Conservation (phyloP, 2,888 invertebrate species). For the Ectemnius continuus region DNA sequence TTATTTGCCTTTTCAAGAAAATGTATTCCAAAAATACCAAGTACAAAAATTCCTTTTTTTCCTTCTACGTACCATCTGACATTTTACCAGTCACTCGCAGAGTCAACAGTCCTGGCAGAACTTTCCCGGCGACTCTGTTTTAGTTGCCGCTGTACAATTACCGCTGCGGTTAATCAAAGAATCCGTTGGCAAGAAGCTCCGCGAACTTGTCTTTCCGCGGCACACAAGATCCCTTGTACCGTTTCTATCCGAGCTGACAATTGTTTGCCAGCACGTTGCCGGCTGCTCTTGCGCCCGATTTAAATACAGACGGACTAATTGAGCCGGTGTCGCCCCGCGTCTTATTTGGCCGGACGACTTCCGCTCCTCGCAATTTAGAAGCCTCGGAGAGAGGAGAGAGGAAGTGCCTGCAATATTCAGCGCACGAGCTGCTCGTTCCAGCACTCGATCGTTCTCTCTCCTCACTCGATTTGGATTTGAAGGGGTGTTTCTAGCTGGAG, state of each 20-base stretch:
- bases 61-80: too few relatives aligned
- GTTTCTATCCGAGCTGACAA: not conserved
- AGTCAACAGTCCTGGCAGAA: too few relatives aligned
- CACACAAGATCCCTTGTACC: too few relatives aligned
- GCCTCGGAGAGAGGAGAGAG: not conserved
- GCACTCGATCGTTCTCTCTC: conserved; percentile 15
- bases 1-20: too few relatives aligned
- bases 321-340: not conserved
- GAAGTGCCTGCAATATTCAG: conserved; percentile 11
- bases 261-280: not conserved
- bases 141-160: too few relatives aligned
- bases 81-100: too few relatives aligned
- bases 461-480: conserved; percentile 55
- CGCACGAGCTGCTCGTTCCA: conserved; percentile 11
- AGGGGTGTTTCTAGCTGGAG: not conserved
- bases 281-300: not conserved
- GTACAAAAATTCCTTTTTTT: too few relatives aligned
- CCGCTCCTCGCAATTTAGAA: not conserved
- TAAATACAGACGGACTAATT: conserved; percentile 5
- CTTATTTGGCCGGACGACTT: not conserved
- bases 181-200: too few relatives aligned
- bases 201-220: too few relatives aligned
- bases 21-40: too few relatives aligned
- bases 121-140: too few relatives aligned
- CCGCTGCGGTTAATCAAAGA: too few relatives aligned